Percentiles rank a stretch among this genome's conserved stretches.
phyloP scores from a whole-genome alignment of 2,888 invertebrate species.

The Sinopyrophorus schimmeli region DNA sequence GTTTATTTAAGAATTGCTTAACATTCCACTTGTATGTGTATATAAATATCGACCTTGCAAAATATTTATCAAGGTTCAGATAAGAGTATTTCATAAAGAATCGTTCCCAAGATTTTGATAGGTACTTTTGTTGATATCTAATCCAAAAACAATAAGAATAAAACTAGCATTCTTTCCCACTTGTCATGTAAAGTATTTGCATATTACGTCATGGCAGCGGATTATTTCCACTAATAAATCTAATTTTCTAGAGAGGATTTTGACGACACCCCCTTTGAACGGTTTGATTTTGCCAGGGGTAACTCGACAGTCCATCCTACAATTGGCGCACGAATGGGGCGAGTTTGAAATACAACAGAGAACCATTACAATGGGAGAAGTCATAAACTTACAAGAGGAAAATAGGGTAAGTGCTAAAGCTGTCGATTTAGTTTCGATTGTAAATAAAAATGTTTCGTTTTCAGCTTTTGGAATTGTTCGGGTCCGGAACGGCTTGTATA shows the following conservation, averaged over 20 bases:
- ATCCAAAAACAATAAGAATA: too few relatives aligned
- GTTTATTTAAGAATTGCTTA: conserved; percentile 6
- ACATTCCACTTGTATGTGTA: too few relatives aligned
- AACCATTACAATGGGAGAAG: conserved; percentile 80
- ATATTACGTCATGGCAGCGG: neutral
- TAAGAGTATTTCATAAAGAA: too few relatives aligned
- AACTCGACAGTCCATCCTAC: conserved; percentile 84
- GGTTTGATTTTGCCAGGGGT: conserved; percentile 96
- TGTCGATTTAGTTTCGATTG: too few relatives aligned
- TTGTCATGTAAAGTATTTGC: too few relatives aligned
- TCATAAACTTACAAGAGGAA: conserved; percentile 73
- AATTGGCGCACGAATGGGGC: conserved; percentile 80
- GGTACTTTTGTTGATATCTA: too few relatives aligned
- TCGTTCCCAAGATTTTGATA: too few relatives aligned
- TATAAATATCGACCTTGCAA: neutral
- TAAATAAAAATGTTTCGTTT: too few relatives aligned
- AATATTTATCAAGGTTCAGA: conserved; percentile 13
- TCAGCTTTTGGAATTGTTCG: conserved; percentile 94
- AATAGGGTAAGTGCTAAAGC: conserved; percentile 88
- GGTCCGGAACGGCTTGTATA: conserved; percentile 96
- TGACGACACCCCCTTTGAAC: conserved; percentile 90
- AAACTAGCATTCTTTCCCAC: too few relatives aligned
- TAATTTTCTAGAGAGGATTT: conserved; percentile 84
- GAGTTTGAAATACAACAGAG: conserved; percentile 83
- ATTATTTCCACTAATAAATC: neutral